Conservation (phyloP, 1,140 invertebrate genomes). For the Drosophila arawakana region DNA sequence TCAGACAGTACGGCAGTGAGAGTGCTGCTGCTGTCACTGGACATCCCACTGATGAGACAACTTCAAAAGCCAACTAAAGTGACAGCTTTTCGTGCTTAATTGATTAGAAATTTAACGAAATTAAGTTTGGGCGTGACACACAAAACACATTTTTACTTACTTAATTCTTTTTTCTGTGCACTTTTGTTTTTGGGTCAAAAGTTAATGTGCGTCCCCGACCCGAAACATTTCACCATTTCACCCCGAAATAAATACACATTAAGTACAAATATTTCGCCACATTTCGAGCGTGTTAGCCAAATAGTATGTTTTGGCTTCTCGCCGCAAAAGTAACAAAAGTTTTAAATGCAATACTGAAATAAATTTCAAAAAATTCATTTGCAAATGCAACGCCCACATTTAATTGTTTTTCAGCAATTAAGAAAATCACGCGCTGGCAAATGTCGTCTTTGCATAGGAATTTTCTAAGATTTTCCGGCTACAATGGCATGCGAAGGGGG, state of each 20-base stretch:
- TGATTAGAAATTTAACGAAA: constrained; percentile 62
- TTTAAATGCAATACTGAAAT: constrained; percentile 37
- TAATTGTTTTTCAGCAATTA: constrained; percentile 53
- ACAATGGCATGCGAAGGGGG: neutral
- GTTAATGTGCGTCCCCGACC: constrained; percentile 27
- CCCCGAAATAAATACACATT: constrained; percentile 18
- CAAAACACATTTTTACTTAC: constrained; percentile 3
- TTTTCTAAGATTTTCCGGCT: constrained; percentile 16
- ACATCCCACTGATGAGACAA: constrained; percentile 32
- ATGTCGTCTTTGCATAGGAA: constrained; percentile 7
- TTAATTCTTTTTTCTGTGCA: neutral
- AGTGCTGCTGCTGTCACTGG: constrained; percentile 22
- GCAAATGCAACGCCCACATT: constrained; percentile 43
- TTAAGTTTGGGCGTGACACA: constrained; percentile 32
- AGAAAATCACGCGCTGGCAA: constrained; percentile 22
- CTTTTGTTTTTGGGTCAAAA: constrained; percentile 41
- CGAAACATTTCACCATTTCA: neutral
- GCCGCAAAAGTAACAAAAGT: constrained; percentile 44
- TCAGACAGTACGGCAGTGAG: neutral
- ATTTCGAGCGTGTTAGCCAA: constrained; percentile 48
- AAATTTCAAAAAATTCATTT: constrained; percentile 11
- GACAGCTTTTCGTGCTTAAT: constrained; percentile 68
- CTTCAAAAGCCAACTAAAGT: constrained; percentile 61
- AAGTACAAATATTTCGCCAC: constrained; percentile 33
- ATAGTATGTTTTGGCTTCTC: constrained; percentile 12